These are phyloP conservation scores for Masticophis lateralis DNA, from an alignment of 2,797 vertebrate genomes.

Conservation along the genomic window DNA sequence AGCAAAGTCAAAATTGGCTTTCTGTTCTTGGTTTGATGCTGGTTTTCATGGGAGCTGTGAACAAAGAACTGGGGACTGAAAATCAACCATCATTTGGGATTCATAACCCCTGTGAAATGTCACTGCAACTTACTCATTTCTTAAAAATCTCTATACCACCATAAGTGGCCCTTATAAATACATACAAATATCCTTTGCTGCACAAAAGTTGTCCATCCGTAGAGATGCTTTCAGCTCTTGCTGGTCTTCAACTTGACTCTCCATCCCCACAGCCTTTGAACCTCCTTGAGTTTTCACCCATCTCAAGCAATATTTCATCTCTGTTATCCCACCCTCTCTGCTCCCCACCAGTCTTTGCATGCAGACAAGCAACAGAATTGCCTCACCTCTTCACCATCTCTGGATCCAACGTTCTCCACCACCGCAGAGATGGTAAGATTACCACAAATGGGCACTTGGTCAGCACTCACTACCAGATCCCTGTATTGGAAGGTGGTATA, in stretches of 20 bases:
- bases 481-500: conserved; percentile 63
- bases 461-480: conserved; percentile 54
- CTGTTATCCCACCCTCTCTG: not conserved
- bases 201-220: not conserved
- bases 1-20: not conserved
- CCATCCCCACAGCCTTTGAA: not conserved
- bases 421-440: conserved; percentile 60
- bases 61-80: not conserved
- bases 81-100: not conserved
- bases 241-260: too few species aligned
- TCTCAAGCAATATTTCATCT: not conserved
- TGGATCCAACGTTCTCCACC: conserved; percentile 55
- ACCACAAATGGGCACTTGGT: conserved; percentile 37
- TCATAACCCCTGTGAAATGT: not conserved
- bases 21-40: not conserved
- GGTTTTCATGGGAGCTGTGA: not conserved
- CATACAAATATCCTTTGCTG: not conserved
- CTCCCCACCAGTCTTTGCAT: not conserved
- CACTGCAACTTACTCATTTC: not conserved
- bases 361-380: not conserved
- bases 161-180: not conserved
- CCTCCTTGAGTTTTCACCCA: not conserved
- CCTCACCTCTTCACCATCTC: conserved; percentile 65
- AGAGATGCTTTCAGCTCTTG: not conserved
- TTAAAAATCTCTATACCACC: not conserved